Percentiles rank a stretch among this genome's conserved stretches.
These are phyloP conservation scores for Arctocebus calabarensis DNA, from an alignment of 2,797 vertebrate genomes.

Conservation along the genomic window DNA sequence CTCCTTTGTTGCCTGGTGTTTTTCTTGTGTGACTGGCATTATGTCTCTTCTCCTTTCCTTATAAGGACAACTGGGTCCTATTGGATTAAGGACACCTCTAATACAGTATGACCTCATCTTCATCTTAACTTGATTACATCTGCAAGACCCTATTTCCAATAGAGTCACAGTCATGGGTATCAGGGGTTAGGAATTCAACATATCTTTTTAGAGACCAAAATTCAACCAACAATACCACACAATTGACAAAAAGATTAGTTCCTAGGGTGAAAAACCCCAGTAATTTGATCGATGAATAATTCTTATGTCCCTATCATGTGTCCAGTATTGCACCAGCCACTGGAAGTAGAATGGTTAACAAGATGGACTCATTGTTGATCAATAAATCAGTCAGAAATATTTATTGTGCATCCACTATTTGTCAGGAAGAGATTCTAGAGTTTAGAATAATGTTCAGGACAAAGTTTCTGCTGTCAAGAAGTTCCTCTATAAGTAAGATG, in stretches of 20 bases:
- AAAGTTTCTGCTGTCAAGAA: not conserved
- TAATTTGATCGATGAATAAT: not conserved
- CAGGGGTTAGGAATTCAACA: not conserved
- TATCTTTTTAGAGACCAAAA: not conserved
- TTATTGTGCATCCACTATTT: not conserved
- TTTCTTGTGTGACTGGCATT: not conserved
- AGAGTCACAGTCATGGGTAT: not conserved
- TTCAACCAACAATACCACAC: not conserved
- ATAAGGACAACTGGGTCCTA: not conserved
- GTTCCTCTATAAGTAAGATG: not conserved
- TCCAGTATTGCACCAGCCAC: not conserved
- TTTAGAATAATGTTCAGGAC: not conserved
- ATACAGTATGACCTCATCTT: not conserved
- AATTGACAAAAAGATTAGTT: slow-evolving; percentile 11
- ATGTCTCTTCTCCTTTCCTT: not conserved
- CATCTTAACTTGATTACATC: not conserved
- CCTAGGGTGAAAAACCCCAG: not conserved
- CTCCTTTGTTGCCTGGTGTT: not conserved
- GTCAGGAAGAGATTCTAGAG: not conserved
- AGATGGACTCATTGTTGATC: not conserved
- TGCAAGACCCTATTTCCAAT: not conserved
- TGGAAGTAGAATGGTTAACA: not conserved
- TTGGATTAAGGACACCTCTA: not conserved
- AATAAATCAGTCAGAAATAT: not conserved
- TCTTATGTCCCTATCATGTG: not conserved